These are phyloP conservation scores for Eudyptes chrysolophus DNA, from an alignment of 2,113 vertebrate genomes.

Conservation along the genomic window DNA sequence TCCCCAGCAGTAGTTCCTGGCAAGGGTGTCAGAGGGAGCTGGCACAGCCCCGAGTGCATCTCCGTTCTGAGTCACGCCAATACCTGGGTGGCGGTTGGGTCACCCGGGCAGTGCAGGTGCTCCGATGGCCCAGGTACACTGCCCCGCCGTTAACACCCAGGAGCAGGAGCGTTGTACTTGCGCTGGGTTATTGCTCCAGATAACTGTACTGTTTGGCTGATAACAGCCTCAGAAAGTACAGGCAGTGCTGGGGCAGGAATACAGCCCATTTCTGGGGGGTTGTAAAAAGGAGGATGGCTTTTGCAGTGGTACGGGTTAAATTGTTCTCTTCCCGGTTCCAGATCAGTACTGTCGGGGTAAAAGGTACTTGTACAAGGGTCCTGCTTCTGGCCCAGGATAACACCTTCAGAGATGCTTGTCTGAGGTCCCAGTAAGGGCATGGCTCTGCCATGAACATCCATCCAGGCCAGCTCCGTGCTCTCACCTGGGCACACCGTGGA, in stretches of 20 bases:
- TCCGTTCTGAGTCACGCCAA: accelerated
- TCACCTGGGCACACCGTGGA: accelerated
- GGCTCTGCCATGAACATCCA: background rate
- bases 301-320: background rate
- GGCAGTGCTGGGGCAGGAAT: background rate
- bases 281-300: background rate
- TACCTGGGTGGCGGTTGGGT: background rate
- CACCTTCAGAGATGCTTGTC: background rate
- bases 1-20: background rate
- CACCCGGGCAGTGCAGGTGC: background rate
- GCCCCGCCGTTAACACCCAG: background rate
- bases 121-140: background rate
- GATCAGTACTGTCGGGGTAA: background rate
- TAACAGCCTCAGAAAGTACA: background rate
- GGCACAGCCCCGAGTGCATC: background rate
- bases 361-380: background rate
- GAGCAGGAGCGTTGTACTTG: background rate
- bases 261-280: background rate
- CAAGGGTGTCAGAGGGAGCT: background rate
- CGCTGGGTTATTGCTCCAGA: background rate
- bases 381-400: background rate
- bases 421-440: background rate
- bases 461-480: background rate
- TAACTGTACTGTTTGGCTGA: background rate
- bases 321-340: background rate